These are phyloP conservation scores for Cosmorhoe ocellata DNA, from an alignment of 2,888 invertebrate genomes.

Conservation along the genomic window DNA sequence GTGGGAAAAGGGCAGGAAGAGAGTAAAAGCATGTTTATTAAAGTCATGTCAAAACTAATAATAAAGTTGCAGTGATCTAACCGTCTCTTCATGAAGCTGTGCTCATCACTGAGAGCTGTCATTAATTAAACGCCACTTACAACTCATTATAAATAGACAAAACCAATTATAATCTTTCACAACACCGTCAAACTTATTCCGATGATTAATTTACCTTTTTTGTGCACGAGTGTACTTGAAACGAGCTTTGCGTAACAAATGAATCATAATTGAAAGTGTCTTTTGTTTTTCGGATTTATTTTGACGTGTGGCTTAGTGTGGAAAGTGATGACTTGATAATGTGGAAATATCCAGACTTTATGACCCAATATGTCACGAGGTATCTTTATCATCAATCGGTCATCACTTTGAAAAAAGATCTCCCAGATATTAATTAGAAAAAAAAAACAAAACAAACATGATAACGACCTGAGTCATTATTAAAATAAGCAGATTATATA, in stretches of 20 bases:
- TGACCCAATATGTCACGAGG: no score
- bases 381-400: no score
- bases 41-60: no score
- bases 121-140: slow-evolving; percentile 74
- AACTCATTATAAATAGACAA: slow-evolving; percentile 73
- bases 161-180: slow-evolving; percentile 65
- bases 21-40: no score
- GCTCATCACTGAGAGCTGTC: slow-evolving; percentile 50
- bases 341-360: slow-evolving; percentile 3
- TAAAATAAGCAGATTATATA: no score
- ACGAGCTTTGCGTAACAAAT: slow-evolving; percentile 38
- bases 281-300: slow-evolving; percentile 44
- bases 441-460: no score
- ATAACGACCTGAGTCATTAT: no score
- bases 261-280: slow-evolving; percentile 49
- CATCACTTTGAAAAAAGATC: no score
- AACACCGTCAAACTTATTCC: slow-evolving; percentile 45
- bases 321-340: slow-evolving; percentile 25
- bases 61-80: background rate
- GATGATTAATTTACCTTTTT: slow-evolving; percentile 63
- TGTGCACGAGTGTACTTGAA: slow-evolving; percentile 44
- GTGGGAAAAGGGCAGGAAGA: no score
- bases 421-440: no score
- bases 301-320: slow-evolving; percentile 17
- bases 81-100: slow-evolving; percentile 1